These are phyloP conservation scores for Lophius americanus DNA, from an alignment of 2,797 vertebrate genomes.

Conservation along the genomic window DNA sequence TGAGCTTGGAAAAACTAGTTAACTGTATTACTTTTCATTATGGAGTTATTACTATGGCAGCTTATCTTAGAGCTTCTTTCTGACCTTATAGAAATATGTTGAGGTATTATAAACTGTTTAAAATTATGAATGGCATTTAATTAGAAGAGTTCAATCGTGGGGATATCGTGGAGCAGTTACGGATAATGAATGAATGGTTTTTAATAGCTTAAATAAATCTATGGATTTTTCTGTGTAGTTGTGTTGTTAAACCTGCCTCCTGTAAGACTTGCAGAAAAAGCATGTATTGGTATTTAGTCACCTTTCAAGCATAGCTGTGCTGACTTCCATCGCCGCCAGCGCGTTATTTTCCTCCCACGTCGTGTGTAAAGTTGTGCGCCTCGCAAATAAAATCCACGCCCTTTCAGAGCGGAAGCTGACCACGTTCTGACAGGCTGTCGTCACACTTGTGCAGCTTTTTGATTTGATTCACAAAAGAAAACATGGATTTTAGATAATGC, in stretches of 20 bases:
- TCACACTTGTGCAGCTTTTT: not conserved
- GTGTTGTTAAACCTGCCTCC: not conserved
- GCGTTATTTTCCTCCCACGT: not conserved
- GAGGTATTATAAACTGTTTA: no score
- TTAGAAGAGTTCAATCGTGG: no score
- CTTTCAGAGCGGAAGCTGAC: constrained; percentile 50
- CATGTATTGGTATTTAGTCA: not conserved
- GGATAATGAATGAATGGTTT: no score
- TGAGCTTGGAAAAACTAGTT: no score
- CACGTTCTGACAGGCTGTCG: not conserved
- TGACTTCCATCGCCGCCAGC: not conserved
- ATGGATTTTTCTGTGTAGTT: not conserved
- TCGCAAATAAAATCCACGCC: constrained; percentile 19
- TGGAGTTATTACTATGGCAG: no score
- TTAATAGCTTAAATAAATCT: no score
- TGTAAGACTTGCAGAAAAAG: not conserved
- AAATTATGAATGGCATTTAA: no score
- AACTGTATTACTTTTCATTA: no score
- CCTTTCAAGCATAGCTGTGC: not conserved
- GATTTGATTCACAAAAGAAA: not conserved
- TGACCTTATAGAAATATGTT: no score
- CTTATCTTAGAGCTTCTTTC: no score
- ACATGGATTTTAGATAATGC: not conserved
- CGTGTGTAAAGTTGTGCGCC: constrained; percentile 34
- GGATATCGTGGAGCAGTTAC: no score